phyloP scores from a whole-genome alignment of 1,140 invertebrate genomes.

The Hypothenemus hampei region DNA sequence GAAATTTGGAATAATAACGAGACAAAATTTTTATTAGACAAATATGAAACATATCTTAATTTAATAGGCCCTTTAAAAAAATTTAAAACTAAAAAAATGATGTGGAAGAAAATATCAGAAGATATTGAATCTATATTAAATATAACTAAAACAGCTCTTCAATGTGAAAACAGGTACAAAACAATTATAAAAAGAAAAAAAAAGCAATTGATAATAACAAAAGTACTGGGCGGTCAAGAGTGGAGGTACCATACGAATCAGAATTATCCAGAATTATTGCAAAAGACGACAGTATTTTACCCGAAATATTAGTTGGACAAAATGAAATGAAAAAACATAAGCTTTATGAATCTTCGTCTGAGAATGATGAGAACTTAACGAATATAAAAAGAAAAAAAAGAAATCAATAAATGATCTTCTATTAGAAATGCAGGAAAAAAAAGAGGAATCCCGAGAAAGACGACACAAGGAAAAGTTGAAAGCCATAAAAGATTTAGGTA shows the following conservation, averaged over 20 bases:
- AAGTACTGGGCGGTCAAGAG: background rate
- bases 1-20: too few relatives aligned
- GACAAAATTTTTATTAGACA: too few relatives aligned
- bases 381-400: too few relatives aligned
- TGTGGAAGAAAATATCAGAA: conserved; percentile 13
- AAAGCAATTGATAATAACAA: too few relatives aligned
- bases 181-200: conserved; percentile 11
- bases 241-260: conserved; percentile 2
- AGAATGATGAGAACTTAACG: too few relatives aligned
- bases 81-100: conserved; percentile 20
- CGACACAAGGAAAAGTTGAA: conserved; percentile 5
- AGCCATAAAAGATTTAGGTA: background rate
- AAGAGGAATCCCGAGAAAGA: conserved; percentile 2
- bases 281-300: background rate
- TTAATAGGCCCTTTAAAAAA: conserved; percentile 18
- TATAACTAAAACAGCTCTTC: background rate
- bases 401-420: too few relatives aligned
- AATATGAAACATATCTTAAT: too few relatives aligned
- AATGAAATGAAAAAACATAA: background rate
- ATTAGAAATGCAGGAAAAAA: background rate
- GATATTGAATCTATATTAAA: background rate
- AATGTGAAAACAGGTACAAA: conserved; percentile 2
- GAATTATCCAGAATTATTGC: conserved; percentile 4
- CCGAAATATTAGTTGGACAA: background rate
- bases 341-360: too few relatives aligned